These are phyloP conservation scores for Salvelinus alpinus DNA, from an alignment of 2,113 vertebrate species.

Conservation along the genomic window DNA sequence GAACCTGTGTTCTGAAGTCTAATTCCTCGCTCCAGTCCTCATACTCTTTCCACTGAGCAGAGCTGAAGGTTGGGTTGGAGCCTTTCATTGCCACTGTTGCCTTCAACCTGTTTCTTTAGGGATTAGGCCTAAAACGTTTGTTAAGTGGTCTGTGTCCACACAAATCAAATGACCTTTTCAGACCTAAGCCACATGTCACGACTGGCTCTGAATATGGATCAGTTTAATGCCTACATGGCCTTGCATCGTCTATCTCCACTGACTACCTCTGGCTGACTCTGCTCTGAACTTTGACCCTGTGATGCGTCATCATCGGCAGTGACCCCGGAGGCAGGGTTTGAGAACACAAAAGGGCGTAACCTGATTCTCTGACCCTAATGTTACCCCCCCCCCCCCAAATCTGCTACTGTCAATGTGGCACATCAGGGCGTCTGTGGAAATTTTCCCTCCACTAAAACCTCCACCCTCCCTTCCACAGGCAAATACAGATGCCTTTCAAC, in stretches of 20 bases:
- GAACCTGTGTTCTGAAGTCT: conserved; percentile 6
- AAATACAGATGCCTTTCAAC: not conserved
- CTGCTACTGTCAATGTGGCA: not conserved
- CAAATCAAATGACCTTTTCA: conserved; percentile 36
- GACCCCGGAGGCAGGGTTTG: conserved; percentile 13
- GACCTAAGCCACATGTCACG: conserved; percentile 19
- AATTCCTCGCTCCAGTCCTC: conserved; percentile 2
- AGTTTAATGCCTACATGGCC: conserved; percentile 6
- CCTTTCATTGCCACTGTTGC: conserved; percentile 26
- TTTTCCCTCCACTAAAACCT: not conserved
- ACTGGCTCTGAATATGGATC: conserved; percentile 1
- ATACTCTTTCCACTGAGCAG: conserved; percentile 16
- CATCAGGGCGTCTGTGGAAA: not conserved
- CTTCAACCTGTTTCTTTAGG: conserved; percentile 35
- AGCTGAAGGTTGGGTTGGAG: not conserved
- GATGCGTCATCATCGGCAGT: conserved; percentile 1
- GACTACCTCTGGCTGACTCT: conserved; percentile 7
- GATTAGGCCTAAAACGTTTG: conserved; percentile 41
- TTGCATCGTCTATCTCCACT: not conserved
- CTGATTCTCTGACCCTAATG: conserved; percentile 16
- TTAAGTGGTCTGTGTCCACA: conserved; percentile 22
- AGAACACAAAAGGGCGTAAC: conserved; percentile 3
- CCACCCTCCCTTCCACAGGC: not conserved
- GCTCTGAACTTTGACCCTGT: conserved; percentile 25
- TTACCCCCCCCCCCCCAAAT: not conserved